Base-by-base conservation (phyloP, 2,113 vertebrate species). In the Microtus montanus region DNA sequence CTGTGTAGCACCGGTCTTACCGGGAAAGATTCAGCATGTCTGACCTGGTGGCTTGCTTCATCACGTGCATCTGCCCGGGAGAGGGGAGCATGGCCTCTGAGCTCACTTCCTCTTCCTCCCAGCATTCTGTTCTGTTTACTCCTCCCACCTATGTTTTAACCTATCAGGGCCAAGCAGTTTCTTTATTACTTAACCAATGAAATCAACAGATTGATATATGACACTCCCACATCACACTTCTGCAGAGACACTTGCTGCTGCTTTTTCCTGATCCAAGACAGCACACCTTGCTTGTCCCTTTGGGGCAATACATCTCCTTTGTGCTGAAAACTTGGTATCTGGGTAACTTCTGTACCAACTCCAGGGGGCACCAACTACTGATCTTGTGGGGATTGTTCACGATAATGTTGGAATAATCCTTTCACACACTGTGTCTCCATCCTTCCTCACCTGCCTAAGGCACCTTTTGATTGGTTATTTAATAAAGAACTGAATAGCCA, bases 341-440 rank as follows among this genome's bases (percentile, higher is more conserved):
- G 77, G 30, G 5, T 54, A 19, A 22, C 17, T 79, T 54, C 49
- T 54, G 19, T 54, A 54, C 33, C 10, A 19, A 79, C 77, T 20
- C 77, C 2, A 35, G 8, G 47, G 33, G 77, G 4, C 0, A 1
- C 0, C 17, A 17, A 28, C 30, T 54, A 20, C 17, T n/a, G 17
- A 54, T 22, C 49, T 54, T 79, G 30, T 54, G 19, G 3, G 30
- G 49, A 35, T 35, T 54, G 47, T 8, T 79, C 77, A 52, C 9
- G 52, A 52, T 99, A 99, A 96, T 99, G 99, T 71, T 71, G 15
- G 15, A 15, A 17, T n/a, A 20, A n/a, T n/a, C 68, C 35, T 71
- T 71, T 20, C 3, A 17, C n/a, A n/a, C 68, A 20, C 68, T 71
- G 7, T 71, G 15, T 71, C 35, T 71, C 68, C 8, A 35, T 71